Evolutionary conservation across 2,888 invertebrate genomes (phyloP).

Genomic region (Camptogramma bilineatum): DNA sequence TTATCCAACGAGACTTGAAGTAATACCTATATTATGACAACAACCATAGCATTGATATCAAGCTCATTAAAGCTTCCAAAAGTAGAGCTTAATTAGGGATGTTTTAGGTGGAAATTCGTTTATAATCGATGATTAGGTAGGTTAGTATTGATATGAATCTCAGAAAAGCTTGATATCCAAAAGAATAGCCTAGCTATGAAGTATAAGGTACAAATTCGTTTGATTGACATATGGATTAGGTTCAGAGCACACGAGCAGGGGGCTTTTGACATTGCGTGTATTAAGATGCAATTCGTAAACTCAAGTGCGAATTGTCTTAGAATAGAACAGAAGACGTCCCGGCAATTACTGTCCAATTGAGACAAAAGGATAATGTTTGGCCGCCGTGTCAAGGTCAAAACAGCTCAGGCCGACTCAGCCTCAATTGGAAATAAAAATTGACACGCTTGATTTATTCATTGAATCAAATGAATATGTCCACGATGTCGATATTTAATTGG

Average conservation of each 20-base stretch:
- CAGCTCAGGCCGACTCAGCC: conserved; percentile 22
- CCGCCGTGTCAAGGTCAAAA: conserved; percentile 33
- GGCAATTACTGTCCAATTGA: conserved; percentile 83
- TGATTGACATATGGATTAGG: neutral
- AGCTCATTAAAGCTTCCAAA: too few relatives aligned
- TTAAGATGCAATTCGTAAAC: conserved; percentile 75
- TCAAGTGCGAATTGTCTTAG: conserved; percentile 81
- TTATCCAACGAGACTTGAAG: too few relatives aligned
- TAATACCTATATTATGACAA: too few relatives aligned
- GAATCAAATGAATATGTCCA: conserved; percentile 33
- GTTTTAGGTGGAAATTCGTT: too few relatives aligned
- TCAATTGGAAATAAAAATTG: conserved; percentile 78
- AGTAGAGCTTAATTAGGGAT: too few relatives aligned
- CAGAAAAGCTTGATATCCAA: too few relatives aligned
- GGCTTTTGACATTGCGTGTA: conserved; percentile 3
- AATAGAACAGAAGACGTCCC: conserved; percentile 78
- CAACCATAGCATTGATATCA: too few relatives aligned
- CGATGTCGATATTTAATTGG: neutral
- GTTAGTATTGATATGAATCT: too few relatives aligned
- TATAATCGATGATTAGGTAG: too few relatives aligned
- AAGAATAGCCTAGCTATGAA: too few relatives aligned
- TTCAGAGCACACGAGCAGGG: neutral
- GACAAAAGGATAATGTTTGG: conserved; percentile 82
- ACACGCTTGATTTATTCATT: conserved; percentile 65
- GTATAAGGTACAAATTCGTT: neutral